Conservation (phyloP, 1,140 invertebrate species). For the Spodoptera litura region DNA sequence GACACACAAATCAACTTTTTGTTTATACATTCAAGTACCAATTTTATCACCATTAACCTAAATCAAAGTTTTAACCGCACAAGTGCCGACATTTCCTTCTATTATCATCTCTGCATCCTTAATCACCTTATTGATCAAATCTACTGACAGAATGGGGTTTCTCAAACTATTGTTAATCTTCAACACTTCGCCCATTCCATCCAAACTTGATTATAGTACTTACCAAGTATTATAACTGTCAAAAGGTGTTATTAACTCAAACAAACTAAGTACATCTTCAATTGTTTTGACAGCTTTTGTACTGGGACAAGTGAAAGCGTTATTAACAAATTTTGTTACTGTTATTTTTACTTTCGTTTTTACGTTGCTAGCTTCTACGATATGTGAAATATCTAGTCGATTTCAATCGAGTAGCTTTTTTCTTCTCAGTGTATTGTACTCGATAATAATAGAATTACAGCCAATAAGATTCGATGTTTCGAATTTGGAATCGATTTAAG, state of each 20-base stretch:
- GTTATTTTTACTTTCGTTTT: slow-evolving; percentile 46
- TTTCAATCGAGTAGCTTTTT: slow-evolving; percentile 29
- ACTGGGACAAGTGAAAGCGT: slow-evolving; percentile 34
- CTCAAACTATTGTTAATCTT: slow-evolving; percentile 12
- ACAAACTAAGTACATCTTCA: slow-evolving; percentile 13
- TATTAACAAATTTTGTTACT: slow-evolving; percentile 7
- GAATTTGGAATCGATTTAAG: slow-evolving; percentile 16
- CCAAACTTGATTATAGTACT: slow-evolving; percentile 22
- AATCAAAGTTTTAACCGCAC: neutral
- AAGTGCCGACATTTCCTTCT: neutral
- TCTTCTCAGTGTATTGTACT: neutral
- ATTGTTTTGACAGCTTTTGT: slow-evolving; percentile 44
- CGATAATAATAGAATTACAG: slow-evolving; percentile 14
- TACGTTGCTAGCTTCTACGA: slow-evolving; percentile 2
- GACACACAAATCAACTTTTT: neutral
- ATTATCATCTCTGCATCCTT: slow-evolving; percentile 2
- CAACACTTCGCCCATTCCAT: neutral
- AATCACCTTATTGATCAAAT: slow-evolving; percentile 28
- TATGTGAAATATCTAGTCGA: slow-evolving; percentile 20
- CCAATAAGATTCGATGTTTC: neutral
- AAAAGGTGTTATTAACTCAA: slow-evolving; percentile 22
- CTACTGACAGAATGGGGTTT: slow-evolving; percentile 17
- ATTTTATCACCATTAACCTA: neutral
- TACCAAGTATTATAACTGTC: slow-evolving; percentile 14
- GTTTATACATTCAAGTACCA: neutral